These are phyloP conservation scores for Oxytorus armatus DNA, from an alignment of 2,888 invertebrate species.

Conservation along the genomic window DNA sequence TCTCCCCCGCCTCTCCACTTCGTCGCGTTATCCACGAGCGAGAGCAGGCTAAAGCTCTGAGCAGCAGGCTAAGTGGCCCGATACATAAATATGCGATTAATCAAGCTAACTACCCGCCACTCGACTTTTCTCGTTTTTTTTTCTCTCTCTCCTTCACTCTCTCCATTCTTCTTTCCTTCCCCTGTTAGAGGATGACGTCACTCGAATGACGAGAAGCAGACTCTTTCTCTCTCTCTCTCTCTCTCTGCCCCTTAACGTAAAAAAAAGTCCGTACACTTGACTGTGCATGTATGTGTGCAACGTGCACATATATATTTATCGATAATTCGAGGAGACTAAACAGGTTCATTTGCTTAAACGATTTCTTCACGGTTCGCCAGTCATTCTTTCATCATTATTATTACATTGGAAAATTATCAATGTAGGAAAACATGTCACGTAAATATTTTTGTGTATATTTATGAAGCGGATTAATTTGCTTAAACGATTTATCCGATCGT, in stretches of 20 bases:
- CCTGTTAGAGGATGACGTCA: conserved; percentile 44
- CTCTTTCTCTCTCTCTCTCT: conserved; percentile 25
- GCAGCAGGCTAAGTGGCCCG: conserved; percentile 79
- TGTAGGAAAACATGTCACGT: no score
- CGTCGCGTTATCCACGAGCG: conserved; percentile 43
- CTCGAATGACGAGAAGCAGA: conserved; percentile 53
- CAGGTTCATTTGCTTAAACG: conserved; percentile 77
- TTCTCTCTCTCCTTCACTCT: conserved; percentile 40
- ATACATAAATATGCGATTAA: conserved; percentile 83
- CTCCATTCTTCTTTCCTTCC: conserved; percentile 55
- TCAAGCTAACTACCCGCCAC: conserved; percentile 80
- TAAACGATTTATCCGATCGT: no score
- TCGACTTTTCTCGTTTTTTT: conserved; percentile 69
- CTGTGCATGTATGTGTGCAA: not conserved
- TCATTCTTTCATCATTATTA: conserved; percentile 37
- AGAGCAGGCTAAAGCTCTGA: conserved; percentile 71
- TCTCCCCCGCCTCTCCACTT: conserved; percentile 30
- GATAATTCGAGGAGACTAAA: conserved; percentile 68
- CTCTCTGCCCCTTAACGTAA: conserved; percentile 13
- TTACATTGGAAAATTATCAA: not conserved
- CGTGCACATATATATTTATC: conserved; percentile 20
- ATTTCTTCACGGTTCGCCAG: conserved; percentile 63
- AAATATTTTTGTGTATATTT: no score
- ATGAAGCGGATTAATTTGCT: not conserved
- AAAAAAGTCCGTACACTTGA: conserved; percentile 40